Conservation (phyloP, 2,888 invertebrate genomes). For the Catocala nupta region DNA sequence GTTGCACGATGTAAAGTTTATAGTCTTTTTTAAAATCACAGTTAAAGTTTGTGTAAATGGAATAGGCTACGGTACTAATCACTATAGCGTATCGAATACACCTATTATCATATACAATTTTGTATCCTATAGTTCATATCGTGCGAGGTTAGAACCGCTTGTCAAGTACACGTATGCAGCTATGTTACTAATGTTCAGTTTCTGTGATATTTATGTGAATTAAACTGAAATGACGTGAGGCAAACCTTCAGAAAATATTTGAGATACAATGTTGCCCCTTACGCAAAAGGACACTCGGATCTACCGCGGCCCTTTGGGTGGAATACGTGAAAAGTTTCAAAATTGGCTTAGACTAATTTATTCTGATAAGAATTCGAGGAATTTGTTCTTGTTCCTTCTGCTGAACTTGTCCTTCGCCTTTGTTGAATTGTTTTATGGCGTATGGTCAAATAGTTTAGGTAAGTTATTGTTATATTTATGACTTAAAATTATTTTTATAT, state of each 20-base stretch:
- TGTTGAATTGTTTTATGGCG: conserved; percentile 97
- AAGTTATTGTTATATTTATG: conserved; percentile 51
- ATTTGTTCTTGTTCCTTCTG: conserved; percentile 96
- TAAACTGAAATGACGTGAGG: conserved; percentile 77
- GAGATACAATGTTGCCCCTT: conserved; percentile 90
- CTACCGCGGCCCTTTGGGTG: conserved; percentile 86
- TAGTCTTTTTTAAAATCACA: conserved; percentile 37
- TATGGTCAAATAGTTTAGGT: conserved; percentile 96
- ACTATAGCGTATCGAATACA: conserved; percentile 20
- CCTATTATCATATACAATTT: conserved; percentile 20
- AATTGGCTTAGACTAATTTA: conserved; percentile 95
- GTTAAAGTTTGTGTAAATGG: conserved; percentile 42
- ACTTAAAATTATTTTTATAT: conserved; percentile 4
- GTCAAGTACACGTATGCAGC: conserved; percentile 84
- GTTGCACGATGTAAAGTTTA: conserved; percentile 49
- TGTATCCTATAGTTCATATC: conserved; percentile 41
- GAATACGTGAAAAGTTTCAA: conserved; percentile 91
- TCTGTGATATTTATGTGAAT: conserved; percentile 70
- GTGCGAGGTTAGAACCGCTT: conserved; percentile 78
- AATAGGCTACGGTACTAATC: conserved; percentile 29
- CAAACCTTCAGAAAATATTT: conserved; percentile 51
- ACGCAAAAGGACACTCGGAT: conserved; percentile 90
- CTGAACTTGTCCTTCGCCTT: conserved; percentile 98
- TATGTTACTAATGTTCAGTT: conserved; percentile 65
- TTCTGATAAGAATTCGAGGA: conserved; percentile 97